Evolutionary conservation across 2,113 vertebrate species (phyloP).

Genomic region (Corythornis cristatus): DNA sequence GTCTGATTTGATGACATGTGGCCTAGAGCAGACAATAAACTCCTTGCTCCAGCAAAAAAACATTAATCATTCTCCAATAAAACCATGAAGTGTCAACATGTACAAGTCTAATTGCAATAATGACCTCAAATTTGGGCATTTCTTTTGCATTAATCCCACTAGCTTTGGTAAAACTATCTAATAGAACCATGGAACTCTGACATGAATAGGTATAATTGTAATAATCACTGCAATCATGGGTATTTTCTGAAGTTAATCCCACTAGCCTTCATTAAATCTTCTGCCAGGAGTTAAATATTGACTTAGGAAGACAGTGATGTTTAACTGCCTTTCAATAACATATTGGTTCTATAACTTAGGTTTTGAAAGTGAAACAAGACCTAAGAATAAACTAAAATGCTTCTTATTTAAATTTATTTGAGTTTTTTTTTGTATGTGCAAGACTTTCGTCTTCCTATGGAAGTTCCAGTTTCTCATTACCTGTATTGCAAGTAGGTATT

Average conservation of each 20-base stretch:
- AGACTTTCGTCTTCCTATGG: background rate
- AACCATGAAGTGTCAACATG: constrained; percentile 25
- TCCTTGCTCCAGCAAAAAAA: constrained; percentile 38
- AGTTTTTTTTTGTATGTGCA: background rate
- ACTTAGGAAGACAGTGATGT: background rate
- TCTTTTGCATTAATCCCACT: constrained; percentile 39
- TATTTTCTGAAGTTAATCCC: constrained; percentile 45
- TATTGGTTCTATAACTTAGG: background rate
- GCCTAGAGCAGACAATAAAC: constrained; percentile 48
- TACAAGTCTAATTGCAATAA: constrained; percentile 71
- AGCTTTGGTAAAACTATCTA: constrained; percentile 1
- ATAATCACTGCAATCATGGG: constrained; percentile 47
- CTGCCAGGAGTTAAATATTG: constrained; percentile 44
- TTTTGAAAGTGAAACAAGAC: background rate
- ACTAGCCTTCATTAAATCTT: constrained; percentile 43
- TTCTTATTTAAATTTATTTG: background rate
- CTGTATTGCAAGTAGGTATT: background rate
- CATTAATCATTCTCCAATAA: constrained; percentile 64
- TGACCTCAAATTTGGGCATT: constrained; percentile 42
- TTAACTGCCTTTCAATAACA: constrained; percentile 46
- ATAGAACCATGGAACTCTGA: background rate
- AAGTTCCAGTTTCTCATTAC: background rate
- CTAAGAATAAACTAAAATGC: background rate
- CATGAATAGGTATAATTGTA: constrained; percentile 29
- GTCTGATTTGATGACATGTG: constrained; percentile 32